Percentiles rank a stretch among this genome's conserved stretches.
These are phyloP conservation scores for Pseudomyrmex cubaensis DNA, from an alignment of 1,140 invertebrate species.

Conservation along the genomic window DNA sequence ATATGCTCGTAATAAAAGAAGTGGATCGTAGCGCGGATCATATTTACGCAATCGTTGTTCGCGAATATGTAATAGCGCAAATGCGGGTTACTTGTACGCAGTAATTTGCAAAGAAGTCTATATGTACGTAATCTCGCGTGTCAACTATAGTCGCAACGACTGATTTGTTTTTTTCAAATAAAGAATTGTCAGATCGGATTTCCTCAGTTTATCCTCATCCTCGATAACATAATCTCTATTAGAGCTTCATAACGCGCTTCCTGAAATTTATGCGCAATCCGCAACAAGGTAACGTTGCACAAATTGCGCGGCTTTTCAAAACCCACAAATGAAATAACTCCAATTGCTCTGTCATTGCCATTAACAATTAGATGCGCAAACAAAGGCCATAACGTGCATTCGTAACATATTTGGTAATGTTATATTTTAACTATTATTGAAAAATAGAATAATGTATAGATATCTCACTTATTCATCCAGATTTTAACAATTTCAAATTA, in stretches of 20 bases:
- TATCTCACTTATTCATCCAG: neutral
- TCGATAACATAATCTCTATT: constrained; percentile 49
- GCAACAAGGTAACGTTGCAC: neutral
- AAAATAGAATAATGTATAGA: constrained; percentile 8
- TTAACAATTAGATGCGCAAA: neutral
- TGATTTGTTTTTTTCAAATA: neutral
- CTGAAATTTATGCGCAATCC: constrained; percentile 50
- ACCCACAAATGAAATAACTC: constrained; percentile 12
- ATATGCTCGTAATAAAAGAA: constrained; percentile 15
- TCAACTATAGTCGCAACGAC: constrained; percentile 40
- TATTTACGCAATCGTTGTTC: constrained; percentile 48
- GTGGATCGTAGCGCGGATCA: constrained; percentile 13
- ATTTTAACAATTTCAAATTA: neutral
- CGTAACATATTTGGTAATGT: neutral
- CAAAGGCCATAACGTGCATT: neutral
- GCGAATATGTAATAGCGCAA: constrained; percentile 35
- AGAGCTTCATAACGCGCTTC: constrained; percentile 40
- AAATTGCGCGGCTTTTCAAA: constrained; percentile 35
- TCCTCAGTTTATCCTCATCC: constrained; percentile 56
- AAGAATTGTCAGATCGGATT: constrained; percentile 55
- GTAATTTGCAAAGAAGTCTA: constrained; percentile 44
- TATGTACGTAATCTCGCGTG: constrained; percentile 45
- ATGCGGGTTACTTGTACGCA: constrained; percentile 1
- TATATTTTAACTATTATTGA: neutral
- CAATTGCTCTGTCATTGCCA: constrained; percentile 23